Evolutionary conservation across 2,888 invertebrate genomes (phyloP).

Genomic region (Ctena decussata): DNA sequence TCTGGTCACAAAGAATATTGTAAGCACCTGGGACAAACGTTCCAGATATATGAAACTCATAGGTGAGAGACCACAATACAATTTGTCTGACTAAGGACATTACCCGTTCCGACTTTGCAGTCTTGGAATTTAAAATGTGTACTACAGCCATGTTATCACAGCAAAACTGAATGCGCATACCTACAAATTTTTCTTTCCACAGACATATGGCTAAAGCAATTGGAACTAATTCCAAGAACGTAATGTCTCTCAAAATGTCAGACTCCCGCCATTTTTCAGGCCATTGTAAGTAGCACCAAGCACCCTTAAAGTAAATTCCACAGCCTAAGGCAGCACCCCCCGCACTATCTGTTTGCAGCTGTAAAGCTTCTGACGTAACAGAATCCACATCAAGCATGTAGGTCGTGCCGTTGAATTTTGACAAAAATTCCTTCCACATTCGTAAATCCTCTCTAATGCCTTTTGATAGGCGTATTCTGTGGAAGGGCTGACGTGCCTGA

Average conservation of each 20-base stretch:
- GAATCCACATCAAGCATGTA: conserved; percentile 2
- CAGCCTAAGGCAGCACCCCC: too few relatives aligned
- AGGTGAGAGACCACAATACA: neutral
- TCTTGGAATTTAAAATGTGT: conserved; percentile 20
- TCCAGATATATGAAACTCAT: neutral
- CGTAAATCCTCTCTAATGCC: neutral
- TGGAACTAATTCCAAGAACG: conserved; percentile 19
- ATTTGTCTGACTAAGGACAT: conserved; percentile 25
- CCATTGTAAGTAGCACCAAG: too few relatives aligned
- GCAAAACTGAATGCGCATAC: neutral
- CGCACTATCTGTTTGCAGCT: conserved; percentile 33
- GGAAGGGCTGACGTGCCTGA: neutral
- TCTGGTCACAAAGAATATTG: neutral
- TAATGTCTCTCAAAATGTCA: conserved; percentile 10
- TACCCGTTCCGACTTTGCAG: conserved; percentile 10
- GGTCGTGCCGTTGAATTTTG: neutral
- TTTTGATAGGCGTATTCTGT: neutral
- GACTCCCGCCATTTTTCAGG: neutral
- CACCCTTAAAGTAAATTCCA: neutral
- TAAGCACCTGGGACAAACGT: neutral
- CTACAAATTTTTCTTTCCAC: too few relatives aligned
- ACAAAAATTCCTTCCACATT: conserved; percentile 16
- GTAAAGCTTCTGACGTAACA: neutral
- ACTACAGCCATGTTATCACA: conserved; percentile 41
- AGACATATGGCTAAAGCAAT: conserved; percentile 6